These are phyloP conservation scores for Manduca sexta DNA, from an alignment of 1,140 invertebrate species.

Conservation along the genomic window DNA sequence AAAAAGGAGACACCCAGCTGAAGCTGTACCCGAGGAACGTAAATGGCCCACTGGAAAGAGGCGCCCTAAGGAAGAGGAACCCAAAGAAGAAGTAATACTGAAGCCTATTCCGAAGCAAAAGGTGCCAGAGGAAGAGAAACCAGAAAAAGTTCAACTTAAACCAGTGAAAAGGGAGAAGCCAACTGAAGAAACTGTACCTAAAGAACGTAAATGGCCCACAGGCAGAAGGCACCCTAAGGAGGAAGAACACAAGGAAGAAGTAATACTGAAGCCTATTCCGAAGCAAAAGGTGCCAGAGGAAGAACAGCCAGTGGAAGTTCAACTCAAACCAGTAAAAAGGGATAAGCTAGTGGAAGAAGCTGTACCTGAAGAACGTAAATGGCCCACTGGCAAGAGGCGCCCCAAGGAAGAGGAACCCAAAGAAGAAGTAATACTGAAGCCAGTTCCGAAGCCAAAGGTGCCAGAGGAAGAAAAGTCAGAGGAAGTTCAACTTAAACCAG, in stretches of 20 bases:
- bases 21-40: conserved; percentile 14
- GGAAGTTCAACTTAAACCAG: conserved; percentile 5
- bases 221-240: conserved; percentile 44
- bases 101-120: conserved; percentile 34
- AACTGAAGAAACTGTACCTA: conserved; percentile 42
- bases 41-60: conserved; percentile 27
- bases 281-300: conserved; percentile 19
- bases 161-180: conserved; percentile 45
- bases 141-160: conserved; percentile 38
- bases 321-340: conserved; percentile 3
- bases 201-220: conserved; percentile 57
- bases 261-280: conserved; percentile 18
- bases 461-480: conserved; percentile 11
- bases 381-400: conserved; percentile 5
- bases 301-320: conserved; percentile 4
- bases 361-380: conserved; percentile 7
- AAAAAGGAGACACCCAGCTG: conserved; percentile 17
- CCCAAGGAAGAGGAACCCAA: conserved; percentile 10
- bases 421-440: conserved; percentile 14
- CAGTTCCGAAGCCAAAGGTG: conserved; percentile 8
- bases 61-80: conserved; percentile 24
- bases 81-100: conserved; percentile 30
- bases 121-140: conserved; percentile 9
- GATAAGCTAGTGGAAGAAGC: conserved; percentile 7
- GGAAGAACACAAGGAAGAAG: conserved; percentile 56